Evolutionary conservation across 2,113 vertebrate species (phyloP), one percentile per base, ranked within the genome.

Genomic region (Turnix velox): DNA sequence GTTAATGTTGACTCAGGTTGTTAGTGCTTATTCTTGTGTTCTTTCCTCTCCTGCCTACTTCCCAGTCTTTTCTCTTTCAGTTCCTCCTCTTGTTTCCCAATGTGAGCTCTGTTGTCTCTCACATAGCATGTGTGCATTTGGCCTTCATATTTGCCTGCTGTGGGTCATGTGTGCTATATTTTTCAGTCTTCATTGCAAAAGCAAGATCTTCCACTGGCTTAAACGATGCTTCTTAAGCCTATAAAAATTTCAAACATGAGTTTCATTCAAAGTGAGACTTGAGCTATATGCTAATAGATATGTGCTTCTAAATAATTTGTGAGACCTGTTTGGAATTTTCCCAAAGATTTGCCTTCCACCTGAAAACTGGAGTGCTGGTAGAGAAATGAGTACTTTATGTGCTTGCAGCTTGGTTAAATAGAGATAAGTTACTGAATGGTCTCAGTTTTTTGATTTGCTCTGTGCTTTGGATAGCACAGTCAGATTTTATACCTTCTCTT

Each of bases 1-100:
- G 77, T 89, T 94, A 93, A 89, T 96, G 96, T 97, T 97, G 96
- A 96, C 94, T 96, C 95, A 96, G 81, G 92, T 94, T 95, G 89
- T 92, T 93, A 87, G 86, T 82, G 77, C 92, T 96, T 94, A 91
- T 93, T 96, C 91, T 95, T 88, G 84, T 93, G 87, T 87, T 31
- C 58, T 91, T 94, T 95, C 88, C 83, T 88, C 68, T 91, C 94
- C 80, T 92, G 58, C 78, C 68, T 93, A 84, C 90, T 93, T 94
- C 88, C 76, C 77, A 92, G 84, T 88, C 87, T 90, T 90, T 84
- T 88, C 79, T 95, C 74, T 94, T 95, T 96, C 93, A 84, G 85
- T 96, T 96, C 91, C 87, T 46, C n/a, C 73, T 81, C 54, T 75
- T 71, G 28, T 91, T 89, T 95, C 78, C 87, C 69, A 45, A 0